phyloP scores from a whole-genome alignment of 2,888 invertebrate species.

The Hyalella azteca region DNA sequence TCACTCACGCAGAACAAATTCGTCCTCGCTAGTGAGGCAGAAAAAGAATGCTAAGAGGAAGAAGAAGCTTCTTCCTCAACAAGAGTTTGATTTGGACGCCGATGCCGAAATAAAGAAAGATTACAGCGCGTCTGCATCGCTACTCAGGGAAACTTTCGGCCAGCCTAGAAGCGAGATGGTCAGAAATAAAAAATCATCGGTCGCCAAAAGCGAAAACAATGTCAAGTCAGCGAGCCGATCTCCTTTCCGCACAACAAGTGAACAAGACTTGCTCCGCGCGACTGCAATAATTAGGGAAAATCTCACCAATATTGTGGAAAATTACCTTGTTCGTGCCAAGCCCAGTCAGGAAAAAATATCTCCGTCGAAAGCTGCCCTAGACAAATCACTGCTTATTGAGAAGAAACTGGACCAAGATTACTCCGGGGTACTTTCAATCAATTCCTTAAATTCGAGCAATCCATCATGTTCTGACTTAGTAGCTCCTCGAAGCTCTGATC shows the following conservation, averaged over 20 bases:
- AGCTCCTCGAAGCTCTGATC: background rate
- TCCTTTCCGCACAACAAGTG: slow-evolving; percentile 18
- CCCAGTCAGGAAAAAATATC: background rate
- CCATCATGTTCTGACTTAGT: background rate
- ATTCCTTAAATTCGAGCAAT: background rate
- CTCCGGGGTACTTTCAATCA: background rate
- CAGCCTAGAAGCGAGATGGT: background rate
- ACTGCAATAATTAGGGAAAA: slow-evolving; percentile 52
- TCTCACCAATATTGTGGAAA: slow-evolving; percentile 56
- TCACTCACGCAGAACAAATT: background rate
- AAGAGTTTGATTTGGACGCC: slow-evolving; percentile 19
- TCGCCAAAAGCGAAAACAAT: background rate
- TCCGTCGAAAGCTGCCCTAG: background rate
- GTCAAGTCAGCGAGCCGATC: background rate
- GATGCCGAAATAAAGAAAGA: background rate
- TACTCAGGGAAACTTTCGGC: slow-evolving; percentile 2
- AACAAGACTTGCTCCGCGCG: background rate
- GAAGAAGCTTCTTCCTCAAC: slow-evolving; percentile 18
- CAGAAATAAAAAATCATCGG: background rate
- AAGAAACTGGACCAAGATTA: slow-evolving; percentile 3
- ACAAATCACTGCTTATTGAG: background rate
- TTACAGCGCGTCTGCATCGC: slow-evolving; percentile 13
- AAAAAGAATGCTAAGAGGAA: background rate
- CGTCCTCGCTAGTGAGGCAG: background rate
- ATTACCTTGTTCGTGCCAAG: slow-evolving; percentile 46